Percentiles rank a stretch among this genome's conserved stretches.
Evolutionary conservation across 2,797 vertebrate species (phyloP).

Genomic region (Neosilurus hyrtlii): DNA sequence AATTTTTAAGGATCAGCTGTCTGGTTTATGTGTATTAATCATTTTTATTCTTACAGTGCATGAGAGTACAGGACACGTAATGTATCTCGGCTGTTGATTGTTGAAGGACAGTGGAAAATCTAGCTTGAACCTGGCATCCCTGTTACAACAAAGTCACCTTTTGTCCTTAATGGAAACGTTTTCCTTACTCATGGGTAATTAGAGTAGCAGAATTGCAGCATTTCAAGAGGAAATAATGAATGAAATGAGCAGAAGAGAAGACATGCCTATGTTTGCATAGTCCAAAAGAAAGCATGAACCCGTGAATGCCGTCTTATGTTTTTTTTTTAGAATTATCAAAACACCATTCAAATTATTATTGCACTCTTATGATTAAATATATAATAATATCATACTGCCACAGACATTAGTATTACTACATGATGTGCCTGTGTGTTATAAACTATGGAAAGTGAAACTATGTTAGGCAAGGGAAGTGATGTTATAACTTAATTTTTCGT

Average conservation of each 20-base stretch:
- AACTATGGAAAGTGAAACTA: background rate
- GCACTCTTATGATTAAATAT: background rate
- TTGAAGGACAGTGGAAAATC: background rate
- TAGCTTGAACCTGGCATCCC: background rate
- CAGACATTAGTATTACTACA: background rate
- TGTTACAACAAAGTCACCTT: constrained; percentile 3
- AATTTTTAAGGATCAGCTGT: constrained; percentile 79
- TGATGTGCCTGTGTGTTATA: background rate
- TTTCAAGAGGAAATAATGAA: constrained; percentile 2
- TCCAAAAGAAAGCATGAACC: background rate
- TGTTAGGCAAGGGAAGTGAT: background rate
- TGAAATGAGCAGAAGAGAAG: background rate
- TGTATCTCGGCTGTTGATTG: background rate
- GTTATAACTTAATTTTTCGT: background rate
- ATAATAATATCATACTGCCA: background rate
- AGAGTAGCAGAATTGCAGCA: background rate
- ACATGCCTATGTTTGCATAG: background rate
- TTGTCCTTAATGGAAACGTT: constrained; percentile 8
- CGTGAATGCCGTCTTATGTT: background rate
- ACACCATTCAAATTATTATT: background rate
- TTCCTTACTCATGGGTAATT: constrained; percentile 18
- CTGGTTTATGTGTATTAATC: constrained; percentile 38
- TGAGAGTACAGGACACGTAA: background rate
- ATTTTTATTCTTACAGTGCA: constrained; percentile 5
- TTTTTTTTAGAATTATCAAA: background rate